phyloP scores from a whole-genome alignment of 2,113 vertebrate genomes.

The Ginglymostoma cirratum region DNA sequence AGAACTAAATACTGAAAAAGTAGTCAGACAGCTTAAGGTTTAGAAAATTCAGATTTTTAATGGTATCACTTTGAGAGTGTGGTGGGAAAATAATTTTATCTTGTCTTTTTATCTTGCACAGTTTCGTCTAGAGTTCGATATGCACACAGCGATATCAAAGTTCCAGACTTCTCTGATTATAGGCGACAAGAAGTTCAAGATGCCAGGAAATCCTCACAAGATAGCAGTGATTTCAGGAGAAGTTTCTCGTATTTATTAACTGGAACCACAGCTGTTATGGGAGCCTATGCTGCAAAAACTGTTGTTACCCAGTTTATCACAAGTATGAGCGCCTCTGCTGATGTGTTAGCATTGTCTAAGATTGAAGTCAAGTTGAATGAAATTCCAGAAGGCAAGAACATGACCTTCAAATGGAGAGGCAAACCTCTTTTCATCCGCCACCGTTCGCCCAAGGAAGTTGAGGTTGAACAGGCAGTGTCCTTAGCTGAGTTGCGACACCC shows the following conservation, averaged over 20 bases:
- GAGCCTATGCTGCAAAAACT: slow-evolving; percentile 76
- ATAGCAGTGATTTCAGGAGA: slow-evolving; percentile 65
- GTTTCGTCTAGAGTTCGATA: slow-evolving; percentile 61
- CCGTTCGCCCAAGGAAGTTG: slow-evolving; percentile 73
- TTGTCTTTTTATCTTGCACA: slow-evolving; percentile 45
- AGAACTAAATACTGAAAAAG: neutral
- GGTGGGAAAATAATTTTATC: neutral
- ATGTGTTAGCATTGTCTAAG: slow-evolving; percentile 81
- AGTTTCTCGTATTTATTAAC: slow-evolving; percentile 80
- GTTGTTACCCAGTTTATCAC: slow-evolving; percentile 73
- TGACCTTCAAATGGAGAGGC: slow-evolving; percentile 86
- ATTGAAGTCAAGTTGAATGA: slow-evolving; percentile 79
- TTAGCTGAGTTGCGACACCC: slow-evolving; percentile 72
- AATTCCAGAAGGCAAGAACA: slow-evolving; percentile 85
- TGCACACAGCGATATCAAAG: slow-evolving; percentile 67
- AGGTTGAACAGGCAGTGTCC: slow-evolving; percentile 62
- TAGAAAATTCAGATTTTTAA: neutral
- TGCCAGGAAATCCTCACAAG: slow-evolving; percentile 60
- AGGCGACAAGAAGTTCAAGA: slow-evolving; percentile 65
- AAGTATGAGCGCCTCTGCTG: slow-evolving; percentile 82
- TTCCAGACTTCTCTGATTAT: slow-evolving; percentile 80
- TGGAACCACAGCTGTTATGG: slow-evolving; percentile 57
- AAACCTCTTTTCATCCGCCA: slow-evolving; percentile 85
- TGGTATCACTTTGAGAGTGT: neutral
- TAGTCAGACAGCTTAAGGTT: neutral